Conservation (phyloP, 2,797 vertebrate species). For the Epinephelus malabaricus region DNA sequence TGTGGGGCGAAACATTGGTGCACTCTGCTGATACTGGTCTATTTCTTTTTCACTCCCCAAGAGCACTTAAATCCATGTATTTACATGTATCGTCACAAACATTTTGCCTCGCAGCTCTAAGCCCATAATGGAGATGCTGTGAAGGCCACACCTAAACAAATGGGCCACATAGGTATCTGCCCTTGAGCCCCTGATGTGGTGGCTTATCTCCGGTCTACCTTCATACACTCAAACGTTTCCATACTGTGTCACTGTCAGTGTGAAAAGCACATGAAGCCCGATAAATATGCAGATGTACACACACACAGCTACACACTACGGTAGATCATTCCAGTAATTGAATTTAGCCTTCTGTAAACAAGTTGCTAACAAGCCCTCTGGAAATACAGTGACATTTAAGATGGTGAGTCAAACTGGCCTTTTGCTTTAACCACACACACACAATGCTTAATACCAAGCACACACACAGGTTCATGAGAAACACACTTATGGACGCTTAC, state of each 20-base stretch:
- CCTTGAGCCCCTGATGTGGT: neutral
- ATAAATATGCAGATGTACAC: slow-evolving; percentile 22
- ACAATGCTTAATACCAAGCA: slow-evolving; percentile 3
- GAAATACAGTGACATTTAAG: slow-evolving; percentile 69
- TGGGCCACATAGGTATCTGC: neutral
- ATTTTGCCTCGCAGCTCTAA: no score
- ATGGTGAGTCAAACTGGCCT: slow-evolving; percentile 40
- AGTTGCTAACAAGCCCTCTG: slow-evolving; percentile 63
- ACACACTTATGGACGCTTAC: neutral
- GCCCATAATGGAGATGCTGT: neutral
- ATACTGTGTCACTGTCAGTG: slow-evolving; percentile 6
- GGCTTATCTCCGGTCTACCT: slow-evolving; percentile 9
- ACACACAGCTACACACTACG: slow-evolving; percentile 4
- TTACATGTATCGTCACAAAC: no score
- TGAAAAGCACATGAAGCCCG: neutral
- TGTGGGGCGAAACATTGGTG: slow-evolving; percentile 9
- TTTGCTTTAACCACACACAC: slow-evolving; percentile 10
- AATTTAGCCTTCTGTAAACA: slow-evolving; percentile 64
- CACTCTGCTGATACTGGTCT: neutral
- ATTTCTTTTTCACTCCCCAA: neutral
- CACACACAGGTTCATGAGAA: slow-evolving; percentile 4
- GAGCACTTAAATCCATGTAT: neutral
- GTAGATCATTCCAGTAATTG: slow-evolving; percentile 58
- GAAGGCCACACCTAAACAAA: slow-evolving; percentile 8
- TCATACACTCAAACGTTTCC: neutral